Conservation (phyloP, 2,888 invertebrate species). For the Neuroscelio doddi region DNA sequence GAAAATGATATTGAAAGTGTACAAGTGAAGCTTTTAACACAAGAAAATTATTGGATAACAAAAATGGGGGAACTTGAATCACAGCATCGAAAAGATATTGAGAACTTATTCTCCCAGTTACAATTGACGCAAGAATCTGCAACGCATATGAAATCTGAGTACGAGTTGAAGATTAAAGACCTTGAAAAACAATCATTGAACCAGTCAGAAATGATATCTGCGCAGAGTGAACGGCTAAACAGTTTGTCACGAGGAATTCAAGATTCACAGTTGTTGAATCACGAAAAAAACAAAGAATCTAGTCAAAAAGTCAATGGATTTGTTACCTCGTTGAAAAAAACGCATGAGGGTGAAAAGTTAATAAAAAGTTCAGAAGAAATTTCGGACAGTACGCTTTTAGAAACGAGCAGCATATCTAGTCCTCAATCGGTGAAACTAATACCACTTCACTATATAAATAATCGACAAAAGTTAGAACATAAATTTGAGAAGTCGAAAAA, state of each 20-base stretch:
- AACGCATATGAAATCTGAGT: conserved; percentile 57
- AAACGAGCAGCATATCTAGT: conserved; percentile 24
- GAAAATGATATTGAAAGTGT: conserved; percentile 58
- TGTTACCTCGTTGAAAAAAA: neutral
- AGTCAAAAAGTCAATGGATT: conserved; percentile 18
- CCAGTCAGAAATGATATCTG: conserved; percentile 57
- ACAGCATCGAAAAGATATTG: conserved; percentile 63
- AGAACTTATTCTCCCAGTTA: conserved; percentile 60
- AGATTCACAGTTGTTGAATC: conserved; percentile 19
- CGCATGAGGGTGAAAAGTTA: neutral
- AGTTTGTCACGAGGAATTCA: conserved; percentile 42
- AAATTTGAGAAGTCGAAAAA: conserved; percentile 1
- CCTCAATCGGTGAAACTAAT: conserved; percentile 15
- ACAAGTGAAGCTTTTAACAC: conserved; percentile 55
- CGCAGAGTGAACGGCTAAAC: conserved; percentile 58
- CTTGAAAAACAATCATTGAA: conserved; percentile 57
- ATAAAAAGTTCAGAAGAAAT: conserved; percentile 13
- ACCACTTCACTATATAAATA: neutral
- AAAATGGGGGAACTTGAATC: conserved; percentile 64
- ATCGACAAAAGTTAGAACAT: neutral
- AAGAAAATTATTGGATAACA: conserved; percentile 66
- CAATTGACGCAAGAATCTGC: conserved; percentile 60
- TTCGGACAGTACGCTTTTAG: conserved; percentile 17
- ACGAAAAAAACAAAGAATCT: conserved; percentile 9
- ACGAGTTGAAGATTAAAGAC: conserved; percentile 60